These are phyloP conservation scores for Grallaria varia DNA, from an alignment of 2,113 vertebrate genomes.

Conservation along the genomic window DNA sequence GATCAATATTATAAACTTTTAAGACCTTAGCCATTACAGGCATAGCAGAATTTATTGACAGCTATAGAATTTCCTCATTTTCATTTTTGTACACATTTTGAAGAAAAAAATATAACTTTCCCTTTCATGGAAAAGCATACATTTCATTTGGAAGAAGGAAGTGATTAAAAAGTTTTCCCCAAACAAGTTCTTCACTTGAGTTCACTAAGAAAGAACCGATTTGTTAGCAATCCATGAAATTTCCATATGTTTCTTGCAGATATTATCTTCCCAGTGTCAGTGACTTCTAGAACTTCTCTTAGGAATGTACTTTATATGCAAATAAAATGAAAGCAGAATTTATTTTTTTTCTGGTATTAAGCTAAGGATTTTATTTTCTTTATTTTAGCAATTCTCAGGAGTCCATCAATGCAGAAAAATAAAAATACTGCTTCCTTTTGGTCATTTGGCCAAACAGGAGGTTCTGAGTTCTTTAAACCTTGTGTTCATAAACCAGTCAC, in stretches of 20 bases:
- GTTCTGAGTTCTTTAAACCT: background rate
- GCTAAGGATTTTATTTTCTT: background rate
- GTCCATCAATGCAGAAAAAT: background rate
- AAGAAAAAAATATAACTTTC: background rate
- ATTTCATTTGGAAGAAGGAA: background rate
- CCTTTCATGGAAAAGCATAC: background rate
- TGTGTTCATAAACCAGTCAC: background rate
- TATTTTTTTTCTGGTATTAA: background rate
- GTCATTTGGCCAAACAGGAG: background rate
- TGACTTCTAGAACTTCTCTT: background rate
- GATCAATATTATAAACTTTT: background rate
- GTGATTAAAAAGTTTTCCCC: background rate
- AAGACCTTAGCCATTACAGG: background rate
- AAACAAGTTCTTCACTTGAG: background rate
- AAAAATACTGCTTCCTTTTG: background rate
- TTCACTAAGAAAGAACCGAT: background rate
- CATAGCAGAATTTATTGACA: background rate
- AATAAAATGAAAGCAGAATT: background rate
- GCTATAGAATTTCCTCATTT: background rate
- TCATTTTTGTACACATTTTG: background rate
- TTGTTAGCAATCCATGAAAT: background rate
- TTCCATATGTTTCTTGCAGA: background rate
- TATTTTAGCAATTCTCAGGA: background rate
- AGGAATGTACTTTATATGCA: background rate
- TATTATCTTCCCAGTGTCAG: background rate